phyloP scores from a whole-genome alignment of 1,140 invertebrate genomes.

The Mamestra configurata region DNA sequence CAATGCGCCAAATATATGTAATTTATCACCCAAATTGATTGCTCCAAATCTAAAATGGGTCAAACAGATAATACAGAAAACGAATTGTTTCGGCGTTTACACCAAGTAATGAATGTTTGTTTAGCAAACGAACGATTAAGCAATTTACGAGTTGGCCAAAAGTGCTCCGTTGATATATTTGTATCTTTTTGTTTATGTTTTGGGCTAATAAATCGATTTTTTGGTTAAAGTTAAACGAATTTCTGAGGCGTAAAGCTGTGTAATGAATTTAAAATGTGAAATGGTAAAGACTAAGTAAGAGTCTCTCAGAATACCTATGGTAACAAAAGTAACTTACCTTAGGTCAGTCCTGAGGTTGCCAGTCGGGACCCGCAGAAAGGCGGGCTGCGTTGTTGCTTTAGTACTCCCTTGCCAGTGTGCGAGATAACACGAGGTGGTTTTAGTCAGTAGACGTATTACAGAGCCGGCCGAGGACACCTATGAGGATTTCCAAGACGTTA shows the following conservation, averaged over 20 bases:
- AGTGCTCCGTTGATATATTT: slow-evolving; percentile 41
- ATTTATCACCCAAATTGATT: slow-evolving; percentile 50
- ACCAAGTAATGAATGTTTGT: slow-evolving; percentile 51
- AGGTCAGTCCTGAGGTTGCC: too few species aligned
- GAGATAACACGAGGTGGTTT: too few species aligned
- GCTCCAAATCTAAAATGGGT: slow-evolving; percentile 44
- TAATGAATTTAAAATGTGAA: neutral
- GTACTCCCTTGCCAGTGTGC: too few species aligned
- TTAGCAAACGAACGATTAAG: slow-evolving; percentile 42
- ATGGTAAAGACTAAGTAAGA: too few species aligned
- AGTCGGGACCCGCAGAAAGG: too few species aligned
- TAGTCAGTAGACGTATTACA: too few species aligned
- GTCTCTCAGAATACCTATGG: too few species aligned
- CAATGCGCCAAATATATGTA: slow-evolving; percentile 43
- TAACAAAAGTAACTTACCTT: too few species aligned
- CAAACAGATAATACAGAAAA: slow-evolving; percentile 50
- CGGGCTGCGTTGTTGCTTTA: too few species aligned
- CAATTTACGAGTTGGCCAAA: slow-evolving; percentile 45
- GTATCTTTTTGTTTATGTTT: slow-evolving; percentile 36
- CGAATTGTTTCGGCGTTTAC: slow-evolving; percentile 49
- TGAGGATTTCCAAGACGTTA: too few species aligned
- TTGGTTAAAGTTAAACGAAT: neutral
- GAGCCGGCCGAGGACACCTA: too few species aligned
- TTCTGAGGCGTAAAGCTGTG: neutral
- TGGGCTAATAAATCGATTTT: slow-evolving; percentile 34